Evolutionary conservation across 2,113 vertebrate species (phyloP).

Genomic region (Phoenicopterus ruber): DNA sequence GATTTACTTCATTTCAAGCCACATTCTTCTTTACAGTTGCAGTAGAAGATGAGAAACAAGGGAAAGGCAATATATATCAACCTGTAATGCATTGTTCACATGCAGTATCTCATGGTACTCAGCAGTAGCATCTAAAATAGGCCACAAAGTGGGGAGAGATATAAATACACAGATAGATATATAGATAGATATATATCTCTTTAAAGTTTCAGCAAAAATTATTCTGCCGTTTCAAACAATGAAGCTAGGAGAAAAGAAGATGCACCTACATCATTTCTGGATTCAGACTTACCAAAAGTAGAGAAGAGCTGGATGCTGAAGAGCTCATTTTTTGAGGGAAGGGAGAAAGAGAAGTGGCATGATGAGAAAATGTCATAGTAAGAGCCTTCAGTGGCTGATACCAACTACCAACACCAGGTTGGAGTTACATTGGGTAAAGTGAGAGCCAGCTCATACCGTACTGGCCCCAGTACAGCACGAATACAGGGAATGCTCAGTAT

Average conservation of each 20-base stretch:
- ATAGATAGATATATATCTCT: neutral
- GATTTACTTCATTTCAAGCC: constrained; percentile 11
- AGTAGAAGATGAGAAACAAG: neutral
- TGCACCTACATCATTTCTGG: neutral
- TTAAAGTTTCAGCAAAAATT: neutral
- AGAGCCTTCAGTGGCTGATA: neutral
- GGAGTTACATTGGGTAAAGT: neutral
- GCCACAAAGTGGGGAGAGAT: neutral
- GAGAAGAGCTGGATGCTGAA: neutral
- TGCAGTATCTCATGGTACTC: neutral
- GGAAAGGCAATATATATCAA: neutral
- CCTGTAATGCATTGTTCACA: neutral
- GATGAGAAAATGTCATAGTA: neutral
- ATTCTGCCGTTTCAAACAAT: neutral
- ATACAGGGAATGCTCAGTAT: neutral
- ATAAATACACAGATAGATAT: neutral
- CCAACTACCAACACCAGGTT: no score
- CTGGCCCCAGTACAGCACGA: neutral
- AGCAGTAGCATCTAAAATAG: neutral
- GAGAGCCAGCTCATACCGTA: neutral
- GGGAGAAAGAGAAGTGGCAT: neutral
- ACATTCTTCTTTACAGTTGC: neutral
- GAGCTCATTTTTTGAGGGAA: neutral
- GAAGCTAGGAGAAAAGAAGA: neutral
- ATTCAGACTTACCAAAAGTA: neutral